Evolutionary conservation across 2,113 vertebrate genomes (phyloP).

Genomic region (Phrynocephalus versicolor): DNA sequence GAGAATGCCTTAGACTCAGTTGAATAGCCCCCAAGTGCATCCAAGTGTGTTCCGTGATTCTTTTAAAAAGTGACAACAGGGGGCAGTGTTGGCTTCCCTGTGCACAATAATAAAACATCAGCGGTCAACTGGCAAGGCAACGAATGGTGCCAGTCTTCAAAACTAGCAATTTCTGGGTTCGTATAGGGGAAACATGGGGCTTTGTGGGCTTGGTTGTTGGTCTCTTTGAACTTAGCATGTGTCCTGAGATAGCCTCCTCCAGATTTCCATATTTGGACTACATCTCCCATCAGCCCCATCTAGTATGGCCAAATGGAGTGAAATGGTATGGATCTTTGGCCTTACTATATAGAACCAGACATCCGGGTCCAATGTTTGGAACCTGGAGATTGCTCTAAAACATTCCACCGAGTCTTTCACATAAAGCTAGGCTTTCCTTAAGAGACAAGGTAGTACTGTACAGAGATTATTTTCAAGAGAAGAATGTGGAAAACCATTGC

Average conservation of each 20-base stretch:
- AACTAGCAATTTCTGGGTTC: no score
- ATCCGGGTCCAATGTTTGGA: no score
- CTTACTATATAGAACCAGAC: no score
- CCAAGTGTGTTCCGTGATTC: background rate
- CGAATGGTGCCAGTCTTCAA: background rate
- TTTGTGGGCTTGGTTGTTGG: background rate
- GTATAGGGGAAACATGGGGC: background rate
- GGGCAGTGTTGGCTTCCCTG: background rate
- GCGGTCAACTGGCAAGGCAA: background rate
- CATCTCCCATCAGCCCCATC: no score
- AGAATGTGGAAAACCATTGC: background rate
- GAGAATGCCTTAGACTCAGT: background rate
- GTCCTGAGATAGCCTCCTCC: no score
- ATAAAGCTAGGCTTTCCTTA: background rate
- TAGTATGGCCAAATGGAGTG: no score
- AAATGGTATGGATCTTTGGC: no score
- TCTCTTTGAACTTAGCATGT: background rate
- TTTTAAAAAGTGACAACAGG: background rate
- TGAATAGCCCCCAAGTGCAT: background rate
- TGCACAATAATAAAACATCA: background rate
- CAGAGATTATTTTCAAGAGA: background rate
- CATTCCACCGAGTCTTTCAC: no score
- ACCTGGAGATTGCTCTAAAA: no score
- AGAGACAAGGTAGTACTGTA: background rate
- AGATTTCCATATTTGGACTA: background rate